phyloP scores from a whole-genome alignment of 2,888 invertebrate species.

The Eilema caniola region DNA sequence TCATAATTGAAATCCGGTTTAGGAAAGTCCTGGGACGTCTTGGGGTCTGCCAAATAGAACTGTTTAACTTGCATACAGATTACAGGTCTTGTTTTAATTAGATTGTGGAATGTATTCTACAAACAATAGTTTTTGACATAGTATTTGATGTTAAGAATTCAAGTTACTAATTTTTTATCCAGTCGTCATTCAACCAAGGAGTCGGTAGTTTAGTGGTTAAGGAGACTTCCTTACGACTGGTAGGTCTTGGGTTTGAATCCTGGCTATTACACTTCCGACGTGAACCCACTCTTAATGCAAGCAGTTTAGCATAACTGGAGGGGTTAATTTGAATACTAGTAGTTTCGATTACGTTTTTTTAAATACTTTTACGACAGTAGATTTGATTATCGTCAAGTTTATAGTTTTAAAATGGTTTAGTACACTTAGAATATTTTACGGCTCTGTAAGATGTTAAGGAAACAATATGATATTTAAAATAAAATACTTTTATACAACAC shows the following conservation, averaged over 20 bases:
- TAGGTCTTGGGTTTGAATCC: too few species aligned
- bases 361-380: not conserved
- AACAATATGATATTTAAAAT: conserved; percentile 24
- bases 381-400: not conserved
- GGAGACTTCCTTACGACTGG: too few species aligned
- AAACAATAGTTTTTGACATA: not conserved
- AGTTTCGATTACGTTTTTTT: not conserved
- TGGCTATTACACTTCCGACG: too few species aligned
- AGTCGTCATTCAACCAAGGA: too few species aligned
- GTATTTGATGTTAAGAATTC: not conserved
- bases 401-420: conserved; percentile 19
- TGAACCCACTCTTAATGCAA: too few species aligned
- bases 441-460: conserved; percentile 42
- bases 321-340: not conserved
- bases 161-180: not conserved
- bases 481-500: conserved; percentile 24
- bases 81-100: not conserved
- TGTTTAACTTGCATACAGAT: not conserved
- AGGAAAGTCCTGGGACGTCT: not conserved
- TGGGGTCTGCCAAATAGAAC: not conserved
- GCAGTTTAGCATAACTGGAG: too few species aligned
- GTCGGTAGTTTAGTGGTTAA: too few species aligned
- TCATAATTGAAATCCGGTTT: not conserved
- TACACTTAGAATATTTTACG: conserved; percentile 32
- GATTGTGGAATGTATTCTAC: conserved; percentile 14